These are phyloP conservation scores for Platerodrilus igneus DNA, from an alignment of 2,888 invertebrate species.

Conservation along the genomic window DNA sequence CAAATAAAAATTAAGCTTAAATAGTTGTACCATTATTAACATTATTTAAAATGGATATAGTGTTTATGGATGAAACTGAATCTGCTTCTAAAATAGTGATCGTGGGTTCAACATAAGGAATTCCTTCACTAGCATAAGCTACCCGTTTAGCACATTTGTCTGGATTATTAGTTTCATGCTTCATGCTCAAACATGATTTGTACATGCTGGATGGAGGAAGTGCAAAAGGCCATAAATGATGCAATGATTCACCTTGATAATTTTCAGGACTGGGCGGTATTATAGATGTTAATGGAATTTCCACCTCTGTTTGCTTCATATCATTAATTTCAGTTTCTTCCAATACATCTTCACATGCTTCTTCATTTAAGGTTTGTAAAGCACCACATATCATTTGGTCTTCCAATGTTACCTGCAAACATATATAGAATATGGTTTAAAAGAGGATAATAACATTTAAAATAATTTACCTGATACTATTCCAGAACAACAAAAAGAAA, in stretches of 20 bases:
- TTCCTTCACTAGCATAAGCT: constrained; percentile 22
- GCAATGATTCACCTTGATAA: constrained; percentile 41
- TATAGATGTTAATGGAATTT: constrained; percentile 44
- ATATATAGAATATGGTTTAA: constrained; percentile 2
- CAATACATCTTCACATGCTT: constrained; percentile 86
- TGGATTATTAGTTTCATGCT: constrained; percentile 2
- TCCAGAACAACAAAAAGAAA: too few species aligned
- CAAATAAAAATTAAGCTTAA: too few species aligned
- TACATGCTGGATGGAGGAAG: constrained; percentile 11
- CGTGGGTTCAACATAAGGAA: constrained; percentile 30
- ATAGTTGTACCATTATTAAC: too few species aligned
- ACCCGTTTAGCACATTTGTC: constrained; percentile 21
- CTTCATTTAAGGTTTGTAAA: constrained; percentile 86
- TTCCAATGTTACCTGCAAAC: constrained; percentile 77
- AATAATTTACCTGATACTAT: not conserved
- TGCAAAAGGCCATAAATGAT: constrained; percentile 4
- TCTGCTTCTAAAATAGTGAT: constrained; percentile 32
- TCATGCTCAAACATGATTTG: constrained; percentile 22
- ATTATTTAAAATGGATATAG: too few species aligned
- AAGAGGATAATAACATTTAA: not conserved
- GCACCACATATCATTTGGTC: constrained; percentile 95
- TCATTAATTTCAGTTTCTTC: constrained; percentile 58
- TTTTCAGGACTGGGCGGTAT: constrained; percentile 46
- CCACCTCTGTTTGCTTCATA: constrained; percentile 32
- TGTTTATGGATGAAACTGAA: constrained; percentile 21